Base-by-base conservation (phyloP, 2,888 invertebrate genomes). In the Rhodophaea formosa region DNA sequence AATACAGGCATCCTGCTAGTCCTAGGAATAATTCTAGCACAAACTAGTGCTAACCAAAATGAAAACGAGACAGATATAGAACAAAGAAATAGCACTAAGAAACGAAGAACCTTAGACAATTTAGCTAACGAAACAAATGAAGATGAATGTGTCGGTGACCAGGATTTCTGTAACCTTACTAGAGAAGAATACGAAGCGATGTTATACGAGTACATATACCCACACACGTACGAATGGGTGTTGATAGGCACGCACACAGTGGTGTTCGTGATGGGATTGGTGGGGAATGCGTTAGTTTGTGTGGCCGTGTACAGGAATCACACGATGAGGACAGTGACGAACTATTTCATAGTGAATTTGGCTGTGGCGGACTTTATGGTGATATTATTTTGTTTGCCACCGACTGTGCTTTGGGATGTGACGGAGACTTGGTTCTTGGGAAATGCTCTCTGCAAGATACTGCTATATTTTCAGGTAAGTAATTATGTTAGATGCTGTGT, bases 401-500 rank as follows among this genome's bases (percentile, higher is more conserved):
- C 97, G 0, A 96, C 97, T 0, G 95, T 97, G 7, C 83, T 97
- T 0, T 97, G 97, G 95, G 98, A 98, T 80, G 95, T 98, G 12
- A 97, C 97, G 0, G 95, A 97, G 77, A 98, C 98, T 0, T 98
- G 98, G 97, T 98, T 97, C 84, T 92, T 98, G 67, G 97, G 97
- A 0, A 91, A 93, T 8, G 88, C 92, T 0, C 92, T 96, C 82
- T 98, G 98, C 92, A 98, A 98, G 84, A 92, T 96, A 62, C 94
- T 98, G 49, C 92, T 96, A 0, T 98, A 97, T 81, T 93, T 97
- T 64, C 98, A 98, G 96, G 98, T 98, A 85, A 92, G 93, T 23
- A n/a, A n/a, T n/a, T n/a, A n/a, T n/a, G n/a, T n/a, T n/a, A n/a
- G n/a, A n/a, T n/a, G n/a, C n/a, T n/a, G n/a, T n/a, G n/a, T n/a